Base-by-base conservation (phyloP, 2,113 vertebrate species). In the Salvelinus sp. region DNA sequence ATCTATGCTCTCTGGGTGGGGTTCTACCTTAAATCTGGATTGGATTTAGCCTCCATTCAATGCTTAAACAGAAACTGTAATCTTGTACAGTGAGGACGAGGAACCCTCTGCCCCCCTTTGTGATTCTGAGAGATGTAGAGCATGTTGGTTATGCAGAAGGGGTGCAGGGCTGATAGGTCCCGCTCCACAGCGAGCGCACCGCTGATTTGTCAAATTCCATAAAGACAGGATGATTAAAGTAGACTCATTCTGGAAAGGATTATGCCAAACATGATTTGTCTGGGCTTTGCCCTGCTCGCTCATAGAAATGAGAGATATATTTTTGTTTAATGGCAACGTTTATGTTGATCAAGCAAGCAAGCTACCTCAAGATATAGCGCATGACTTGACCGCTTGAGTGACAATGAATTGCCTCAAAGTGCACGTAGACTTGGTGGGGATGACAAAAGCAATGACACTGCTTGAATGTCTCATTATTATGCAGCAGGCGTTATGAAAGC, bases 161-260 rank as follows among this genome's bases (percentile, higher is more conserved):
- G 50, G 50, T 13, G 50, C 3, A 20, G 54, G 54, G 54, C 16
- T 20, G 62, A 10, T 72, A 48, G 9, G n/a, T 33, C 22, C 50
- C 23, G 23, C 48, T 58, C 48, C 70, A 2, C 27, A 22, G 48
- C 22, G 70, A 84, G 75, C 72, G 72, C 75, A 63, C 33, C 71
- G 78, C 68, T 72, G 74, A 80, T 80, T 76, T 83, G 73, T 79
- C 71, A 87, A 83, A 84, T 80, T 81, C 73, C 78, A 78, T 82
- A 73, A 79, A 79, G 72, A 76, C 57, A 6, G 47, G 74, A 79
- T 81, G 81, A 86, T 89, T 83, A 83, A 82, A 79, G 54, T 69
- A 57, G 73, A 60, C 78, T 82, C 50, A 6, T 83, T 79, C 64
- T 79, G 65, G 77, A 76, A 72, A 62, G 63, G 84, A 85, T 86